Percentiles rank a stretch among this genome's conserved stretches.
Conservation (phyloP, 2,888 invertebrate species). For the Acrobasis suavella region DNA sequence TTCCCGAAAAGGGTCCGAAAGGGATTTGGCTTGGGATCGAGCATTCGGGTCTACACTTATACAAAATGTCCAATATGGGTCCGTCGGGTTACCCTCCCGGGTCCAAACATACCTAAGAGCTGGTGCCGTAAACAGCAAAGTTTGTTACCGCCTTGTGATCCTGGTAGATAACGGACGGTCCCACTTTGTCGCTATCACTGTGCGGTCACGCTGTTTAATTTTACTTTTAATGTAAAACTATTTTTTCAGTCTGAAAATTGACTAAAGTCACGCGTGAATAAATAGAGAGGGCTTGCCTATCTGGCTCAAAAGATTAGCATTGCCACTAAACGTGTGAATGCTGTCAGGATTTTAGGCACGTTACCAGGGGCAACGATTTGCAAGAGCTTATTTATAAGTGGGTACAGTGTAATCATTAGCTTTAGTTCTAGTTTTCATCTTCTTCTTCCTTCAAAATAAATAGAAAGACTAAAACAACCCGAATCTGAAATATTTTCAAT, state of each 20-base stretch:
- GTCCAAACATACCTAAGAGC: constrained; percentile 66
- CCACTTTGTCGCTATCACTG: constrained; percentile 15
- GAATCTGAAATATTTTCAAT: too few species aligned
- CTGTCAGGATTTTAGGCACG: too few species aligned
- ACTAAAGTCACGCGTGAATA: not conserved
- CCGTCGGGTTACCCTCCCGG: constrained; percentile 60
- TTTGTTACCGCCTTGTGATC: constrained; percentile 65
- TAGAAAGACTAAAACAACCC: too few species aligned
- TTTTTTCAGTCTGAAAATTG: not conserved
- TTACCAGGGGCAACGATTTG: too few species aligned
- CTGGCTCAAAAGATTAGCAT: too few species aligned
- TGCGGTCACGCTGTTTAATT: constrained; percentile 7
- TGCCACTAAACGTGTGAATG: too few species aligned
- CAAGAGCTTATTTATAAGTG: too few species aligned
- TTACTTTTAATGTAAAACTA: not conserved
- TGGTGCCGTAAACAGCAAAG: constrained; percentile 72
- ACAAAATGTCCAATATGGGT: constrained; percentile 81
- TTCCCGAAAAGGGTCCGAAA: constrained; percentile 78
- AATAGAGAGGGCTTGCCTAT: too few species aligned
- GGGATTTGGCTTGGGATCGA: constrained; percentile 80
- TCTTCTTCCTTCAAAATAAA: too few species aligned
- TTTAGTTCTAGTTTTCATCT: too few species aligned
- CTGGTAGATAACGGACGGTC: constrained; percentile 42
- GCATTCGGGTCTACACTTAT: constrained; percentile 76
- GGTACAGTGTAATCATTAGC: too few species aligned